Base-by-base conservation (phyloP, 1,140 invertebrate species). In the Drosophila neocordata region DNA sequence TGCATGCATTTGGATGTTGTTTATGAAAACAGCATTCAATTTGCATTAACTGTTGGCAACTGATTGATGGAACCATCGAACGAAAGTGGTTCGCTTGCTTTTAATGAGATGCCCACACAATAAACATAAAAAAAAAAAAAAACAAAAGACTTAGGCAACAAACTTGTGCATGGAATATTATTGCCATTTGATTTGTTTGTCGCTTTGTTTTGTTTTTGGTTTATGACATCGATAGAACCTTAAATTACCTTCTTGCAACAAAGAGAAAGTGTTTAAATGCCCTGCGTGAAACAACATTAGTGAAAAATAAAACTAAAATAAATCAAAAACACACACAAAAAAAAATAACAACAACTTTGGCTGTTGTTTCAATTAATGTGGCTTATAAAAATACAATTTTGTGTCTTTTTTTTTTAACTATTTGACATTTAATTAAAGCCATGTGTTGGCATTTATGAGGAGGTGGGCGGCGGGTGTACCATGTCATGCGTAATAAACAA, bases 11-110 rank as follows among this genome's bases (percentile, higher is more conserved):
- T 76, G 79, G 84, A 87, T 87, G 84, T 87, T 88, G 83, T 87
- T 83, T 87, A 87, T 87, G 69, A 87, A 89, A 87, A 87, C 83
- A 87, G 81, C 82, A 70, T 75, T 87, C 82, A 87, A 72, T 73
- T 88, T 82, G 83, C 83, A 87, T 87, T 87, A 83, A 69, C 79
- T 83, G 73, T 85, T 85, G 81, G 63, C 69, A 69, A 73, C 71
- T 87, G 81, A 84, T 85, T 85, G 77, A 84, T 84, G 81, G 52
- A 68, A 61, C 20, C 59, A 64, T 15, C 48, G 48, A 58, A 27
- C 66, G 52, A 74, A 75, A 78, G 44, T 67, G 64, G 70, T 66
- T 56, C 65, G 56, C 55, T 52, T 59, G 71, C 38, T 35, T 37
- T 61, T 41, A 69, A 57, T 55, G n/a, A 37, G 37, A 52, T 18